These are phyloP conservation scores for Acromyrmex heyeri DNA, from an alignment of 1,140 invertebrate genomes.

Conservation along the genomic window DNA sequence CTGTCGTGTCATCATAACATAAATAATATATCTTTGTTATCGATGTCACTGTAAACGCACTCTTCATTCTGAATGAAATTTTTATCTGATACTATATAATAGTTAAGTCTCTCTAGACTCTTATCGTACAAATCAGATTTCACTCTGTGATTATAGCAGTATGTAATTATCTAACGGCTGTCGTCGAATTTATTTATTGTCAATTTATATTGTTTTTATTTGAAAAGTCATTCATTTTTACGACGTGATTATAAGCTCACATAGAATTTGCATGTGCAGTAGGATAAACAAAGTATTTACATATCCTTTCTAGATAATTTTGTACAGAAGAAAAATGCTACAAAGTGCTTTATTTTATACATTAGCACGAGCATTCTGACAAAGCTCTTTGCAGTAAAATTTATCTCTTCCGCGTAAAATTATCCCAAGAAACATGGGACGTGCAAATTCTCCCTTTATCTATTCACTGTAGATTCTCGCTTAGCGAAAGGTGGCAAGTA, in stretches of 20 bases:
- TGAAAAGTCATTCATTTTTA: constrained; percentile 13
- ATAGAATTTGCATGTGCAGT: constrained; percentile 15
- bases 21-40: constrained; percentile 22
- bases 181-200: constrained; percentile 23
- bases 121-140: constrained; percentile 33
- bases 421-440: background rate
- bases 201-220: constrained; percentile 23
- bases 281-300: background rate
- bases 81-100: background rate
- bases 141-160: constrained; percentile 18
- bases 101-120: background rate
- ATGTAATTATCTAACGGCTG: constrained; percentile 53
- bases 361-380: background rate
- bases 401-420: constrained; percentile 15
- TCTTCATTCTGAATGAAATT: constrained; percentile 32
- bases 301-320: constrained; percentile 9
- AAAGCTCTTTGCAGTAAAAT: background rate
- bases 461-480: background rate
- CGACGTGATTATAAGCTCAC: constrained; percentile 14
- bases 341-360: background rate
- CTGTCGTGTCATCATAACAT: background rate
- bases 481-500: constrained; percentile 51
- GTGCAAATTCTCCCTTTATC: background rate
- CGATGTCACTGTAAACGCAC: constrained; percentile 6
- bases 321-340: background rate